These are phyloP conservation scores for Caloenas nicobarica DNA, from an alignment of 2,113 vertebrate species.

Conservation along the genomic window DNA sequence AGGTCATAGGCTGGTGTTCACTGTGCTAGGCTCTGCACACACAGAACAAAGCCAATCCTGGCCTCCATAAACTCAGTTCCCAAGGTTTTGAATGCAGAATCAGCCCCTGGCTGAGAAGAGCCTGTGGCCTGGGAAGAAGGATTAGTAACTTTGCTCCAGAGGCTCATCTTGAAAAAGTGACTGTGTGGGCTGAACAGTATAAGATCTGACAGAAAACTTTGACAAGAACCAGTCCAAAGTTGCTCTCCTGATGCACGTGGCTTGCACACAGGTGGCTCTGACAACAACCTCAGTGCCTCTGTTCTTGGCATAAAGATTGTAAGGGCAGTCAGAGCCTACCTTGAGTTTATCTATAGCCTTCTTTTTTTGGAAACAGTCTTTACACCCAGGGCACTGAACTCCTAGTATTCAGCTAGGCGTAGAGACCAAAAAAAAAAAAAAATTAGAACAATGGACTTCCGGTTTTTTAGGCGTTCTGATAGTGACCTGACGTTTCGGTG, in stretches of 20 bases:
- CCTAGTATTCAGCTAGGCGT: background rate
- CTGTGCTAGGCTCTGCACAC: background rate
- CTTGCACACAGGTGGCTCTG: background rate
- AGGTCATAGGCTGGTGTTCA: background rate
- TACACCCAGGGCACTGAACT: background rate
- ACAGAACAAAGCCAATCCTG: background rate
- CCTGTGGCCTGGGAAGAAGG: background rate
- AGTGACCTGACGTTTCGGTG: background rate
- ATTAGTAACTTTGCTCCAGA: background rate
- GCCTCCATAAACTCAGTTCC: background rate
- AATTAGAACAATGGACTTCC: rapidly evolving
- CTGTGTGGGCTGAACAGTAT: background rate
- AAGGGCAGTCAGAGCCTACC: background rate
- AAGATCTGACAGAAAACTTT: background rate
- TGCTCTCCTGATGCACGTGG: background rate
- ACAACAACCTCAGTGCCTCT: background rate
- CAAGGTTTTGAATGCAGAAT: background rate
- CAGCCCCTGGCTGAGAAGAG: background rate
- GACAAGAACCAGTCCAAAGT: background rate
- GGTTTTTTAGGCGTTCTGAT: background rate
- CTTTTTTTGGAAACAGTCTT: background rate
- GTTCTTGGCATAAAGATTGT: background rate
- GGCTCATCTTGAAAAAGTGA: background rate
- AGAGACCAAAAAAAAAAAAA: background rate
- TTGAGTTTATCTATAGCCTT: background rate